Conservation (phyloP, 2,797 vertebrate species). For the Acanthurus tractus region DNA sequence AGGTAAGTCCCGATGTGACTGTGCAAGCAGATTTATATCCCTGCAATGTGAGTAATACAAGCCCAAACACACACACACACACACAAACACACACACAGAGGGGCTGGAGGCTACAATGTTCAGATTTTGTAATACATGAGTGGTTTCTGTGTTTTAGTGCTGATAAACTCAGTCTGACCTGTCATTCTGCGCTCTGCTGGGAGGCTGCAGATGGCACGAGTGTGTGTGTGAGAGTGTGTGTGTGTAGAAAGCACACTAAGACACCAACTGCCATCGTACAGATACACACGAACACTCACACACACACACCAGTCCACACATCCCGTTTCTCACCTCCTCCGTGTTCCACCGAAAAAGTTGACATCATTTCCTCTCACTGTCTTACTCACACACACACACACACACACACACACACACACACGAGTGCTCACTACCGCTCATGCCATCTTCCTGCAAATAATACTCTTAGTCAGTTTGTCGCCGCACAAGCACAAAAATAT, state of each 20-base stretch:
- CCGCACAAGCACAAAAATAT: constrained; percentile 16
- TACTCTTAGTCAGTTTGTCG: constrained; percentile 21
- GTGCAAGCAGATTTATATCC: constrained; percentile 35
- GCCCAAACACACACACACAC: background rate
- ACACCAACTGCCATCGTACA: constrained; percentile 63
- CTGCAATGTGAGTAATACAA: constrained; percentile 15
- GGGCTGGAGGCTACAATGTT: constrained; percentile 41
- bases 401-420: background rate
- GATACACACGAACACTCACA: constrained; percentile 24
- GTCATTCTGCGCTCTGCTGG: constrained; percentile 57
- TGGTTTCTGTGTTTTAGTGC: constrained; percentile 50
- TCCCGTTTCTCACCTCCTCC: constrained; percentile 64
- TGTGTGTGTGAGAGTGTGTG: constrained; percentile 32
- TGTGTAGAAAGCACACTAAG: constrained; percentile 36
- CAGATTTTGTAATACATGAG: constrained; percentile 42
- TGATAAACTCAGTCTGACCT: constrained; percentile 51
- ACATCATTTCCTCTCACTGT: constrained; percentile 40
- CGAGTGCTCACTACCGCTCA: constrained; percentile 6
- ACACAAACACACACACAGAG: constrained; percentile 19
- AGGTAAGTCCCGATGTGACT: constrained; percentile 1
- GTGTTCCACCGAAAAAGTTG: constrained; percentile 39
- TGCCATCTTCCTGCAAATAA: constrained; percentile 14
- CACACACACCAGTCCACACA: constrained; percentile 32
- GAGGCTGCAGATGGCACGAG: constrained; percentile 70
- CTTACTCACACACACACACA: constrained; percentile 18